Evolutionary conservation across 2,113 vertebrate species (phyloP), one percentile per base, ranked within the genome.

Genomic region (Cyprinodon variegatus): DNA sequence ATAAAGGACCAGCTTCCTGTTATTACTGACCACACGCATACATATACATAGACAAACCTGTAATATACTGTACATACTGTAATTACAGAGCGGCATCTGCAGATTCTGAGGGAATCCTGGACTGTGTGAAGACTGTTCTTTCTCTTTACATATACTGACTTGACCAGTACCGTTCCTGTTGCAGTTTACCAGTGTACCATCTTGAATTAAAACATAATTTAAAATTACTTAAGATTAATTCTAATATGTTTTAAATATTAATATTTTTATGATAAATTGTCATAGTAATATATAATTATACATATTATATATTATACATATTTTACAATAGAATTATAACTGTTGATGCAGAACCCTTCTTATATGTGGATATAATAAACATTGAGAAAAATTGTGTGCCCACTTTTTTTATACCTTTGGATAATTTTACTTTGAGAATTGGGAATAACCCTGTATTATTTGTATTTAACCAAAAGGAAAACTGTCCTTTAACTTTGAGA

Each of bases 1-100:
- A 87, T 70, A 61, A 84, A 88, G 87, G 76, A 68, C 78, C 74
- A 48, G 79, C 88, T 93, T 94, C 93, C 93, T 94, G 93, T 94
- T 93, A 93, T 92, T 93, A 81, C 90, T 86, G 78, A 83, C 84
- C 81, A 85, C 83, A 90, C 80, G 78, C 79, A 70, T 43, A 65
- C 65, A 79, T 67, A 3, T 64, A 79, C 53, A 74, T 77, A 84
- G 65, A 89, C 79, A 84, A 74, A 78, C 79, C 65, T 83, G 45
- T 65, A 80, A 83, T 82, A 72, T 77, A 67, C 57, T 68, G 72
- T 43, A 77, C 69, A 74, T 76, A 20, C 64, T 68, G 53, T 81
- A 86, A 74, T 60, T 80, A 78, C 66, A 64, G 57, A 65, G 38
- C 29, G 15, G 17, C 60, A 65, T 66, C 22, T 6, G 72, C 8